phyloP scores from a whole-genome alignment of 2,113 vertebrate genomes.

The Lepus americanus region DNA sequence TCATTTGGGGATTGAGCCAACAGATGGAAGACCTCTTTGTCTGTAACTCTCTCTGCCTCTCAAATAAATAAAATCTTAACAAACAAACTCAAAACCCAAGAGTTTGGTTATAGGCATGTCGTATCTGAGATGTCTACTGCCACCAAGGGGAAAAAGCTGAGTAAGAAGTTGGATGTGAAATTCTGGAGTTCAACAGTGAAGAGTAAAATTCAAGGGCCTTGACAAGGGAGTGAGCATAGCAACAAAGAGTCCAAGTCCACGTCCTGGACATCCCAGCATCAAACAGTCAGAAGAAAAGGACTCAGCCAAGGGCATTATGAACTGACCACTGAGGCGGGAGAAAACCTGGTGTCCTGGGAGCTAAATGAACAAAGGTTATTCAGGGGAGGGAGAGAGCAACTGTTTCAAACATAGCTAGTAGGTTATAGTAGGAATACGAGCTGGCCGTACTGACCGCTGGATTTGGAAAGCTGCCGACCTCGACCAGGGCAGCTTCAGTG shows the following conservation, averaged over 20 bases:
- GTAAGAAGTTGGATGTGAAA: not conserved
- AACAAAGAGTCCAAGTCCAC: not conserved
- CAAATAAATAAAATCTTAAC: no score
- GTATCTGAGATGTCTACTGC: not conserved
- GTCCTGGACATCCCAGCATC: not conserved
- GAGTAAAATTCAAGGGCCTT: not conserved
- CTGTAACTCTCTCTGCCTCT: no score
- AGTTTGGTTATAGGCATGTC: not conserved
- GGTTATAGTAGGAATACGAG: not conserved
- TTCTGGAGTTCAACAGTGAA: not conserved
- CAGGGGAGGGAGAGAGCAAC: not conserved
- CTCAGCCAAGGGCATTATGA: not conserved
- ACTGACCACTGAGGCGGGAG: not conserved
- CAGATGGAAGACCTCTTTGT: no score
- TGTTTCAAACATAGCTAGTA: not conserved
- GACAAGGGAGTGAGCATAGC: not conserved
- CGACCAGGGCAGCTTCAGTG: not conserved
- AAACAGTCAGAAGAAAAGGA: not conserved
- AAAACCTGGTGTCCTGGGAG: not conserved
- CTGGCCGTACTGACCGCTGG: not conserved
- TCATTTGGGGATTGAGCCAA: no score
- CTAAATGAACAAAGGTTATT: not conserved
- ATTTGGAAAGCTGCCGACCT: not conserved
- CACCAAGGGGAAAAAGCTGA: not conserved
- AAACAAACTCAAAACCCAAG: no score